These are phyloP conservation scores for Arvicanthis niloticus DNA, from an alignment of 2,113 vertebrate genomes.

Conservation along the genomic window DNA sequence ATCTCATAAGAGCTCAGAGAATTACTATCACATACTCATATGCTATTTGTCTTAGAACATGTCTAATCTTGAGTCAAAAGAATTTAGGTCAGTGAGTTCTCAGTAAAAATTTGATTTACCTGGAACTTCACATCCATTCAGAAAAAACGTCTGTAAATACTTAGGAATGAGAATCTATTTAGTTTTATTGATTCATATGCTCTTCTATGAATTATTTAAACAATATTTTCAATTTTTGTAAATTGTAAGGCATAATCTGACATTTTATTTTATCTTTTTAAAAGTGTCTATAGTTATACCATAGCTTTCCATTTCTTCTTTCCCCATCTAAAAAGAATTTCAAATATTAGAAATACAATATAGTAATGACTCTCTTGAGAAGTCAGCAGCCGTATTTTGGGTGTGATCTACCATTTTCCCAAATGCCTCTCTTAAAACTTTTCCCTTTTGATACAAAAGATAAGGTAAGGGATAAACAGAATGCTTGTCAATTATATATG, in stretches of 20 bases:
- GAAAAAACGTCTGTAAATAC: slow-evolving; percentile 39
- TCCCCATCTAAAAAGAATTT: neutral
- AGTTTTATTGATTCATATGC: neutral
- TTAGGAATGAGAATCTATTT: slow-evolving; percentile 3
- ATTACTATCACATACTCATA: neutral
- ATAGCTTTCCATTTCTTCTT: neutral
- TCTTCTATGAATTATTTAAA: slow-evolving; percentile 2
- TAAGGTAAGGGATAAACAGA: neutral
- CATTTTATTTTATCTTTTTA: slow-evolving; percentile 3
- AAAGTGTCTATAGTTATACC: slow-evolving; percentile 26
- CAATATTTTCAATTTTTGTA: slow-evolving; percentile 5
- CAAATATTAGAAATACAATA: slow-evolving; percentile 2
- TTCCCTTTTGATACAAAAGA: neutral
- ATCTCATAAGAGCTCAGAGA: neutral
- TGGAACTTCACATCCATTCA: slow-evolving; percentile 15
- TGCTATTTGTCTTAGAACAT: neutral
- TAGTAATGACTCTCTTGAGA: neutral
- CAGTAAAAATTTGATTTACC: slow-evolving; percentile 20
- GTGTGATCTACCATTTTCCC: neutral
- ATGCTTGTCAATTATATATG: neutral
- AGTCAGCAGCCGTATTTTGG: neutral
- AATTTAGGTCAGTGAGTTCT: slow-evolving; percentile 15
- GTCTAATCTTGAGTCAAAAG: neutral
- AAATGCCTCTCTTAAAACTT: neutral
- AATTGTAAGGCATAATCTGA: neutral